A percentile compares a stretch with the other conserved stretches of the same genome.
phyloP scores from a whole-genome alignment of 2,888 invertebrate species.

The Leptinotarsa rubiginosa region DNA sequence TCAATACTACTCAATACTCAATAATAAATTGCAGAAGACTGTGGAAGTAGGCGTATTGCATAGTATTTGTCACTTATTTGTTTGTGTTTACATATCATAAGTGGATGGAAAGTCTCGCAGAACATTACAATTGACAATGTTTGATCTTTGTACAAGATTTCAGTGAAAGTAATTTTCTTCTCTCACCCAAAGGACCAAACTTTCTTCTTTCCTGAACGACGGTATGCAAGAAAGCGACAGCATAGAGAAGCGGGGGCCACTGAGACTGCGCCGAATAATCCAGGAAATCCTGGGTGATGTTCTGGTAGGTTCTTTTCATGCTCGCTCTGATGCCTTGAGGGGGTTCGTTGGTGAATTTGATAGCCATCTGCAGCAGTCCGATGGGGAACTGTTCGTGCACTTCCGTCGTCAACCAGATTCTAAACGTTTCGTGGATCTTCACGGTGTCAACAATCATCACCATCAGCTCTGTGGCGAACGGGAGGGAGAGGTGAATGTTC shows the following conservation, averaged over 20 bases:
- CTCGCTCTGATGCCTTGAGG: conserved; percentile 95
- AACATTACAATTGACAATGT: too few relatives aligned
- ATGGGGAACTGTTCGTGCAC: conserved; percentile 93
- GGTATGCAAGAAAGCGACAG: conserved; percentile 94
- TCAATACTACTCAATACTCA: too few relatives aligned
- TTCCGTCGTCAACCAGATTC: conserved; percentile 94
- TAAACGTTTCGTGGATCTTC: conserved; percentile 82
- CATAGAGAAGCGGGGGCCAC: conserved; percentile 94
- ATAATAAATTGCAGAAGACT: too few relatives aligned
- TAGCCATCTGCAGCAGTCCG: conserved; percentile 84
- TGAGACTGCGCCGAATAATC: conserved; percentile 92
- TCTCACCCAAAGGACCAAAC: conserved; percentile 83
- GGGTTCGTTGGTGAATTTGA: conserved; percentile 97
- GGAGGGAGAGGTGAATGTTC: conserved; percentile 95
- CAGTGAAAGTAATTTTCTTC: too few relatives aligned
- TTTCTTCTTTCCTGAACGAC: conserved; percentile 95
- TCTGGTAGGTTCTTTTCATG: conserved; percentile 92
- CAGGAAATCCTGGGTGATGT: conserved; percentile 88
- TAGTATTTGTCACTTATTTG: too few relatives aligned
- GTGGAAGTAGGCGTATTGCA: too few relatives aligned
- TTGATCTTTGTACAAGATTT: too few relatives aligned
- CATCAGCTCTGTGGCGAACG: conserved; percentile 93
- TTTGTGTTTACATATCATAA: too few relatives aligned
- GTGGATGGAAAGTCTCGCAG: too few relatives aligned
- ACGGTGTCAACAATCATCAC: conserved; percentile 89